Evolutionary conservation across 2,888 invertebrate species (phyloP).

Genomic region (Ornithoptera priamus): DNA sequence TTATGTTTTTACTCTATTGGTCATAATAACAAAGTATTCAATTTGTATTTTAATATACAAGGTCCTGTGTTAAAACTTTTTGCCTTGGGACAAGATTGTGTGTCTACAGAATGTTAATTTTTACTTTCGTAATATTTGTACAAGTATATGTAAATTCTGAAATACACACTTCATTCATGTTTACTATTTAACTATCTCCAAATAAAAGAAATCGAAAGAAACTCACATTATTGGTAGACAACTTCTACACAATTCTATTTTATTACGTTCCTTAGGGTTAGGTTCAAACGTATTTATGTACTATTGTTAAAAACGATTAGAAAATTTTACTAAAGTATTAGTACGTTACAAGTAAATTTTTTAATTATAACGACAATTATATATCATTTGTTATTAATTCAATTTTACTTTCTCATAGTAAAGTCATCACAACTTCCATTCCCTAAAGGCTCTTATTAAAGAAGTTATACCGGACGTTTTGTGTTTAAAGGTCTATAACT

Average conservation of each 20-base stretch:
- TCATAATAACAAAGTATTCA: too few relatives aligned
- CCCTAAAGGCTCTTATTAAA: not conserved
- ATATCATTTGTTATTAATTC: too few relatives aligned
- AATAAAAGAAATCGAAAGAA: not conserved
- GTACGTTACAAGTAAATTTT: too few relatives aligned
- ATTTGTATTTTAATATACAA: too few relatives aligned
- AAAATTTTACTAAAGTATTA: too few relatives aligned
- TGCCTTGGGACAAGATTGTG: too few relatives aligned
- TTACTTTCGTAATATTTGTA: not conserved
- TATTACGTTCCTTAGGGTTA: too few relatives aligned
- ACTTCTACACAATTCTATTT: not conserved
- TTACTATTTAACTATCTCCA: not conserved
- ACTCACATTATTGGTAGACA: not conserved
- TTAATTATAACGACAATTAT: too few relatives aligned
- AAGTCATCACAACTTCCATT: not conserved
- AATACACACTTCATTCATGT: not conserved
- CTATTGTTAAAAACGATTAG: too few relatives aligned
- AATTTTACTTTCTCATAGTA: not conserved
- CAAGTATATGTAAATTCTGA: not conserved
- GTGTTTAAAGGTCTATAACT: constrained; percentile 54
- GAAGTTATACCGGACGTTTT: not conserved
- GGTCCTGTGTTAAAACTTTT: too few relatives aligned
- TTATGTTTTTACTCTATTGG: too few relatives aligned
- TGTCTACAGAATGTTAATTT: not conserved
- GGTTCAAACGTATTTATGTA: too few relatives aligned